A percentile compares a stretch with the other conserved stretches of the same genome.
phyloP scores from a whole-genome alignment of 1,140 invertebrate species.

The Odontomachus brunneus region DNA sequence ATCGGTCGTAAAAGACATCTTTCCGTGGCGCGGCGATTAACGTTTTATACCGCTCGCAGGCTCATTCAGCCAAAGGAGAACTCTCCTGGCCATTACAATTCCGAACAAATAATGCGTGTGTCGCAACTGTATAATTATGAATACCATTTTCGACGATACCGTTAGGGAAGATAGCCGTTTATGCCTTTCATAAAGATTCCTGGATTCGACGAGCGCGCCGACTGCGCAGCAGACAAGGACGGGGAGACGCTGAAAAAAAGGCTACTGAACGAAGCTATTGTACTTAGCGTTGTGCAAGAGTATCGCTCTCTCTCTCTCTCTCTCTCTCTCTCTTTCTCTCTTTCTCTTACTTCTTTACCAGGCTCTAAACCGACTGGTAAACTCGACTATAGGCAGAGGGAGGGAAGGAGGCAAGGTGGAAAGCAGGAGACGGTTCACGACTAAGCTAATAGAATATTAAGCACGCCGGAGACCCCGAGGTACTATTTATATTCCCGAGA shows the following conservation, averaged over 20 bases:
- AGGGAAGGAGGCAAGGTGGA: background rate
- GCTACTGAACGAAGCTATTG: slow-evolving; percentile 64
- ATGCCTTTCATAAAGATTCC: slow-evolving; percentile 76
- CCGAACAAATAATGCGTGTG: slow-evolving; percentile 78
- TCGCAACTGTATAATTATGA: slow-evolving; percentile 80
- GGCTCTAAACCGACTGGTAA: slow-evolving; percentile 47
- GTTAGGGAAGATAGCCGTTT: slow-evolving; percentile 75
- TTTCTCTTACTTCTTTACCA: background rate
- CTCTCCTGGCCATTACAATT: slow-evolving; percentile 73
- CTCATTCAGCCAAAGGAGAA: slow-evolving; percentile 67
- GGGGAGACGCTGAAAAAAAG: background rate
- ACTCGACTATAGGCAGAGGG: background rate
- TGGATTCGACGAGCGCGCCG: slow-evolving; percentile 65
- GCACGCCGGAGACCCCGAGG: slow-evolving; percentile 21
- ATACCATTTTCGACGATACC: slow-evolving; percentile 76
- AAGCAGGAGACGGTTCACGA: slow-evolving; percentile 15
- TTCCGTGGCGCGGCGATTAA: slow-evolving; percentile 69
- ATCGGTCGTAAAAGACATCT: slow-evolving; percentile 73
- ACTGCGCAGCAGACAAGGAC: background rate
- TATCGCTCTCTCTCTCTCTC: background rate
- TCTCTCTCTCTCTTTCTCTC: slow-evolving; percentile 3
- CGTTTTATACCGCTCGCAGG: slow-evolving; percentile 67
- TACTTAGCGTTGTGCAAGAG: slow-evolving; percentile 64
- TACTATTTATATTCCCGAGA: slow-evolving; percentile 74
- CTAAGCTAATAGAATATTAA: slow-evolving; percentile 78